Base-by-base conservation (phyloP, 1,140 invertebrate genomes). In the Hermetia illucens region DNA sequence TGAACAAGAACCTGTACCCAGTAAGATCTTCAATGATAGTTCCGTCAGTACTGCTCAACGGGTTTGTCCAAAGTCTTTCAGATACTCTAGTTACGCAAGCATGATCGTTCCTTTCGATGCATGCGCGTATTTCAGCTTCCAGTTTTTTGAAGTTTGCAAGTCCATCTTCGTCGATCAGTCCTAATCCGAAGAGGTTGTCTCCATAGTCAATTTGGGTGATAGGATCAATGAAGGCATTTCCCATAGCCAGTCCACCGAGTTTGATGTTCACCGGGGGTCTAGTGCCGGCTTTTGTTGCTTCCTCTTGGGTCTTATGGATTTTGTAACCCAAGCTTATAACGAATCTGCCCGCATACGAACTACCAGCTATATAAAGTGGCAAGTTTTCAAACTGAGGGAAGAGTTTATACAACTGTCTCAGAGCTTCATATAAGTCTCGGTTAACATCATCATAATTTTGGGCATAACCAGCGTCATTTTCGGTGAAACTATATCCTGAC, bases 271-370 rank as follows among this genome's bases (percentile, higher is more conserved):
- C 66, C 6, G 47, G 13, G n/a, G n/a, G n/a, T n/a, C n/a, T n/a
- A 27, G 43, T 44, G 36, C 43, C 61, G 46, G 58, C 71, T 30
- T 64, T 72, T 25, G 70, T 65, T 43, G 55, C 47, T 34, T 55
- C 58, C 36, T 58, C 55, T 6, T 77, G 72, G 17, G 68, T 62
- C 18, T 61, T 53, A 51, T 87, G 76, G 34, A 90, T 87, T 13
- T 77, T 75, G 51, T 82, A 72, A 1, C 74, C 73, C 12, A 86
- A 53, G 0, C 81, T 75, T 13, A 85, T 83, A 0, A 87, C 75
- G 65, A 88, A 88, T 53, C 81, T 81, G 3, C 86, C 86, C 9
- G 71, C 87, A 61, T 91, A 92, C 10, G 85, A 90, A 63, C 91
- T 85, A 2, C 87, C 88, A 3, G 79, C 79, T 1, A 90, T 71